Percentiles rank a stretch among this genome's conserved stretches.
Evolutionary conservation across 1,140 invertebrate species (phyloP).

Genomic region (Hycleus cichorii): DNA sequence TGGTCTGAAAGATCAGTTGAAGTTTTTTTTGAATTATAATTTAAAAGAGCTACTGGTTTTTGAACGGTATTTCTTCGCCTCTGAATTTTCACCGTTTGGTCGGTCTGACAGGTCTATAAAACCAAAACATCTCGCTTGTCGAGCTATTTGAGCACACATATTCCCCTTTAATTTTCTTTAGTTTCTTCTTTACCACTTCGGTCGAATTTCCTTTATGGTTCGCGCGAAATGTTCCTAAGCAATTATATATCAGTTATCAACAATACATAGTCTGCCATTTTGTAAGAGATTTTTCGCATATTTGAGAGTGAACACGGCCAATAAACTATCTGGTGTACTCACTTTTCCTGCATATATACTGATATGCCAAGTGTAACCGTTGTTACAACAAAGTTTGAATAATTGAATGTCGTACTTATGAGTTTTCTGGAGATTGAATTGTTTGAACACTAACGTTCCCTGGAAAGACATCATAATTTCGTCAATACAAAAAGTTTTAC

Average conservation of each 20-base stretch:
- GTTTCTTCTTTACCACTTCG: neutral
- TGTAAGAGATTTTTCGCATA: neutral
- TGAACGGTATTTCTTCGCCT: neutral
- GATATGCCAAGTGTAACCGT: neutral
- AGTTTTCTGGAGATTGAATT: constrained; percentile 27
- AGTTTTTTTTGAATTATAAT: neutral
- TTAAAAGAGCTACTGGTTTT: neutral
- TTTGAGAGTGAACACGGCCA: neutral
- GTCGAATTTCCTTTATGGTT: neutral
- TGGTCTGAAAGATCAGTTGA: constrained; percentile 27
- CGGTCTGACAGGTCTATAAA: neutral
- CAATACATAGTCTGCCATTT: neutral
- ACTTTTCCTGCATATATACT: neutral
- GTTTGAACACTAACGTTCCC: constrained; percentile 28
- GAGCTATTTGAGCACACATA: neutral
- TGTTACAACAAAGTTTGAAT: constrained; percentile 3
- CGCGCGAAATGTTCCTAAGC: neutral
- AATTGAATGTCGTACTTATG: constrained; percentile 29
- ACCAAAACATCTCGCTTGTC: neutral
- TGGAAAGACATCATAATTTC: constrained; percentile 37
- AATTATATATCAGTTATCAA: neutral
- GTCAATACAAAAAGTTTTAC: constrained; percentile 32
- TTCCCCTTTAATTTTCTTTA: neutral
- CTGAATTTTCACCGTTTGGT: neutral
- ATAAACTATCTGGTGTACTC: neutral